Conservation (phyloP, 2,113 vertebrate species). For the Chionodraco myersi region DNA sequence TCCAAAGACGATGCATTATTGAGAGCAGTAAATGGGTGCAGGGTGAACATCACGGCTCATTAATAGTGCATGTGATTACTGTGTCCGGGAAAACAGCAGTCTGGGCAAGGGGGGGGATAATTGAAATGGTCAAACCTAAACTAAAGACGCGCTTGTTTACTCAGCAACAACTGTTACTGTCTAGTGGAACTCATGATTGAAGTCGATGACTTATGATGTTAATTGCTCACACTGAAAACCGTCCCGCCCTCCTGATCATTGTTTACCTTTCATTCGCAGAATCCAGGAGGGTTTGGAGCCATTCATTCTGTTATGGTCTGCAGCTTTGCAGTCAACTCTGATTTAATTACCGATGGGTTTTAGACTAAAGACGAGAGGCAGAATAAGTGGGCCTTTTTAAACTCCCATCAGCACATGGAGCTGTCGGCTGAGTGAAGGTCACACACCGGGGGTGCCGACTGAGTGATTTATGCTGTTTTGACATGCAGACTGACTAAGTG, state of each 20-base stretch:
- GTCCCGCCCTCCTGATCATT: background rate
- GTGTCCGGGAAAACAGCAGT: slow-evolving; percentile 78
- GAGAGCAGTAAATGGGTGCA: slow-evolving; percentile 81
- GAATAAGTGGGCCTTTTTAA: slow-evolving; percentile 22
- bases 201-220: slow-evolving; percentile 21
- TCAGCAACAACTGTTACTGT: slow-evolving; percentile 63
- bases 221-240: slow-evolving; percentile 1
- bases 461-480: slow-evolving; percentile 35
- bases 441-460: slow-evolving; percentile 26
- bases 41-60: slow-evolving; percentile 79
- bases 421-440: slow-evolving; percentile 48
- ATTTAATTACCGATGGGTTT: slow-evolving; percentile 52
- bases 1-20: slow-evolving; percentile 81
- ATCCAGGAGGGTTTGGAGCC: slow-evolving; percentile 6
- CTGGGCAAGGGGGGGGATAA: slow-evolving; percentile 57
- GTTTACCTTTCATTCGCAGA: background rate
- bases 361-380: slow-evolving; percentile 39
- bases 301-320: slow-evolving; percentile 50
- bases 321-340: slow-evolving; percentile 39
- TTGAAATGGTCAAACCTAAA: slow-evolving; percentile 75
- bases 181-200: slow-evolving; percentile 32
- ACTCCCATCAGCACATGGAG: slow-evolving; percentile 36
- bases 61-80: slow-evolving; percentile 83
- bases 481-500: slow-evolving; percentile 43
- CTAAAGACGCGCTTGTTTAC: slow-evolving; percentile 74